Evolutionary conservation across 1,140 invertebrate genomes (phyloP), one percentile per base, ranked within the genome.

Genomic region (Phthorimaea operculella): DNA sequence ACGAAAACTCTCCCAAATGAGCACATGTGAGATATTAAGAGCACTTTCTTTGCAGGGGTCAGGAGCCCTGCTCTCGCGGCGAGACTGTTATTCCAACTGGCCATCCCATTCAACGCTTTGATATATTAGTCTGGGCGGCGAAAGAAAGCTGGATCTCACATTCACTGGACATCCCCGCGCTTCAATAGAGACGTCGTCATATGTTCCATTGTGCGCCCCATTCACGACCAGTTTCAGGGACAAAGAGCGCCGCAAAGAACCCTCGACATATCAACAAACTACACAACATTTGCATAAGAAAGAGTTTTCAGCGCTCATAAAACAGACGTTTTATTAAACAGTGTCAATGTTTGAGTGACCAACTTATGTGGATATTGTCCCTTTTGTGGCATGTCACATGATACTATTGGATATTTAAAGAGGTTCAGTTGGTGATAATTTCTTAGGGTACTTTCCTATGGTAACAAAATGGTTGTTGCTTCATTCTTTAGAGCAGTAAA

Each of bases 241-340:
- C 76, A 84, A 81, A 76, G 74, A 63, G 72, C 66, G 77, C 76
- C 77, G 76, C 79, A 82, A 80, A 79, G 71, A 67, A 82, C 79
- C 81, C 81, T 84, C 75, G 69, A 79, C 66, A 62, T 73, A 84
- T 82, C 77, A 84, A 82, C 77, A 84, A 84, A 84, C 81, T 82
- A 84, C 76, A 82, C 72, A 78, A 62, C 47, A 84, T 84, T 84
- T 72, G 66, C 81, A 84, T 84, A 73, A 79, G 59, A 84, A 84
- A 76, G 61, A 54, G 39, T 56, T 63, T 65, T 60, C 64, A 70
- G 70, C 59, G 62, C 60, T 57, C 63, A 68, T 74, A 74, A 76
- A 75, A 79, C 64, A 76, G 63, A 70, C 72, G 60, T 74, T 74
- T 73, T 74, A 74, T 75, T 76, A 70, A 73, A 77, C 64, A 70